Evolutionary conservation across 2,888 invertebrate genomes (phyloP).

Genomic region (Platycheirus albimanus): DNA sequence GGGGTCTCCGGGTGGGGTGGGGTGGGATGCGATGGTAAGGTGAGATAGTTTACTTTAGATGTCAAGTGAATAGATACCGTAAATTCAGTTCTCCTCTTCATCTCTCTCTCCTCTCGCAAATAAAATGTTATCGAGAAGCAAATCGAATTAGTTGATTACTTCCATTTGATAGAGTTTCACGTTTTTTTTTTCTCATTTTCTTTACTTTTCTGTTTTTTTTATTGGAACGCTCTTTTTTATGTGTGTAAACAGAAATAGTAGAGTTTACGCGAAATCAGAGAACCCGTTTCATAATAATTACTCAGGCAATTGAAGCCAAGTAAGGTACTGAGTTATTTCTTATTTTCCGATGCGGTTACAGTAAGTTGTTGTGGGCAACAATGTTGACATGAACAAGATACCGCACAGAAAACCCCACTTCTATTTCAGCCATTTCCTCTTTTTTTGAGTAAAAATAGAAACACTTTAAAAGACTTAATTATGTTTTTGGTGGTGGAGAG

Average conservation of each 20-base stretch:
- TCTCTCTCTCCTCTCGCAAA: not conserved
- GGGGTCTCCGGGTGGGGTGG: not conserved
- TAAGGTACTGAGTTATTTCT: constrained; percentile 35
- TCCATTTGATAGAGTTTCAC: constrained; percentile 69
- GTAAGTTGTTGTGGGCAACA: constrained; percentile 31
- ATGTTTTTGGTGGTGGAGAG: no score
- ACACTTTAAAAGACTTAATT: no score
- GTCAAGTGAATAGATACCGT: constrained; percentile 34
- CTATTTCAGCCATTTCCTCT: not conserved
- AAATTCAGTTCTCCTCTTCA: no score
- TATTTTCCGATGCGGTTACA: constrained; percentile 32
- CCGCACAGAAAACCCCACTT: constrained; percentile 30
- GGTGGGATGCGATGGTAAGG: not conserved
- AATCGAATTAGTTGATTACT: constrained; percentile 65
- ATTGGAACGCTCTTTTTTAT: not conserved
- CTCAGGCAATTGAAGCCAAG: constrained; percentile 52
- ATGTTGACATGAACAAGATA: constrained; percentile 31
- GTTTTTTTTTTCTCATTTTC: constrained; percentile 5
- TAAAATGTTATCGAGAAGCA: constrained; percentile 47
- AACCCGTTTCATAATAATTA: constrained; percentile 43
- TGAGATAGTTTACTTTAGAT: constrained; percentile 39
- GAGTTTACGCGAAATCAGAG: constrained; percentile 43
- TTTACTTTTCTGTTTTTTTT: not conserved
- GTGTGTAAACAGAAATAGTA: not conserved
- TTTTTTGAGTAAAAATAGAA: not conserved